Conservation (phyloP, 1,140 invertebrate species). For the Aphelinus atriplicis region DNA sequence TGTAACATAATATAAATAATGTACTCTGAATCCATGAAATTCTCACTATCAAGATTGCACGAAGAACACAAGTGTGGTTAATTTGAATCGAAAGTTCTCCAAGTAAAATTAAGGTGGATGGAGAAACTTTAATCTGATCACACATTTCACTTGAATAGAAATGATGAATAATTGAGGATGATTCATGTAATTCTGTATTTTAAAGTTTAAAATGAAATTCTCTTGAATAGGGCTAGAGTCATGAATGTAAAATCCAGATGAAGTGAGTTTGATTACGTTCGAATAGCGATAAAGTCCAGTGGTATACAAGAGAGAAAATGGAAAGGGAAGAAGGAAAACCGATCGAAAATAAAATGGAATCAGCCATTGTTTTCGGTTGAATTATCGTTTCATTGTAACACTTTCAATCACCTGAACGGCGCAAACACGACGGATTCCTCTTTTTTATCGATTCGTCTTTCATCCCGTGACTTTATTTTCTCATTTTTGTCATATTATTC, state of each 20-base stretch:
- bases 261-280: conserved; percentile 30
- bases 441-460: not conserved
- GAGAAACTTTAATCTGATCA: no score
- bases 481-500: conserved; percentile 27
- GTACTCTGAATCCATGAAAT: no score
- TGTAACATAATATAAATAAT: no score
- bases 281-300: conserved; percentile 19
- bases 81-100: no score
- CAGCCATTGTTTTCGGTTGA: conserved; percentile 23
- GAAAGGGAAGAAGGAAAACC: conserved; percentile 18
- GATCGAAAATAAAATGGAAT: conserved; percentile 32
- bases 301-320: conserved; percentile 11
- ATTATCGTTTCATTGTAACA: conserved; percentile 34
- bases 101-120: no score
- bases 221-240: conserved; percentile 3
- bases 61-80: no score
- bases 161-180: conserved; percentile 24
- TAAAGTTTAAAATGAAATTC: conserved; percentile 35
- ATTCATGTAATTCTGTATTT: conserved; percentile 21
- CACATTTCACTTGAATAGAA: not conserved
- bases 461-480: not conserved
- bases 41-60: no score
- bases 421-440: not conserved
- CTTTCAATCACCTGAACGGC: conserved; percentile 26
- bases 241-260: conserved; percentile 1